Percentiles rank a stretch among this genome's conserved stretches.
Evolutionary conservation across 2,113 vertebrate genomes (phyloP).

Genomic region (Pungitius pungitius): DNA sequence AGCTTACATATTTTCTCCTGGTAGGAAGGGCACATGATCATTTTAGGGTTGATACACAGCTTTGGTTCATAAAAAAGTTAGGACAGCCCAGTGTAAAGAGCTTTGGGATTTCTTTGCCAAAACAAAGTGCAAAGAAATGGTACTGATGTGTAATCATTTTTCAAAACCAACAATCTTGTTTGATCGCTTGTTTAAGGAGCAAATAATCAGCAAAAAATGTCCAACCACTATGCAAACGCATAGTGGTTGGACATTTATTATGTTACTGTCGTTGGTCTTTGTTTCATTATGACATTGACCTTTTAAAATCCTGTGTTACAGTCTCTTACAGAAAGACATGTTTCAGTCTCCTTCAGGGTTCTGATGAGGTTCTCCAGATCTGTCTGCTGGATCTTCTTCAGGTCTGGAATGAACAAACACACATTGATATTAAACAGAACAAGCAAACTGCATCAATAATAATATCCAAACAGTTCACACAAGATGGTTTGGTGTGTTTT

Average conservation of each 20-base stretch:
- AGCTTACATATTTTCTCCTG: constrained; percentile 87
- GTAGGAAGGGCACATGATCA: neutral
- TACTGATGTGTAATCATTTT: neutral
- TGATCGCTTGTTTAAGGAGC: neutral
- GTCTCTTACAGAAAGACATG: constrained; percentile 82
- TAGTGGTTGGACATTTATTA: too few species aligned
- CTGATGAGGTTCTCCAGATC: constrained; percentile 84
- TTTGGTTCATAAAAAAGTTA: neutral
- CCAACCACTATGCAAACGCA: too few species aligned
- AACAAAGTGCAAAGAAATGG: neutral
- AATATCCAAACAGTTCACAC: too few species aligned
- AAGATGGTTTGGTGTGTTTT: neutral
- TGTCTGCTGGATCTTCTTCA: constrained; percentile 82
- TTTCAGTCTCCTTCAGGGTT: constrained; percentile 83
- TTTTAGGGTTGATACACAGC: neutral
- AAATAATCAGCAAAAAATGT: neutral
- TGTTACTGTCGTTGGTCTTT: neutral
- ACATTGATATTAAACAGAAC: neutral
- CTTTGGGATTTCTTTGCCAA: neutral
- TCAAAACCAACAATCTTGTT: neutral
- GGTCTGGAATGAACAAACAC: constrained; percentile 79
- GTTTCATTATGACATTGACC: neutral
- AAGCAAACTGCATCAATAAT: neutral
- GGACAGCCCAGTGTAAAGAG: neutral
- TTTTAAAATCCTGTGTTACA: neutral